A percentile compares a stretch with the other conserved stretches of the same genome.
Conservation (phyloP, 2,797 vertebrate genomes). For the Ctenochaetus hawaiiensis region DNA sequence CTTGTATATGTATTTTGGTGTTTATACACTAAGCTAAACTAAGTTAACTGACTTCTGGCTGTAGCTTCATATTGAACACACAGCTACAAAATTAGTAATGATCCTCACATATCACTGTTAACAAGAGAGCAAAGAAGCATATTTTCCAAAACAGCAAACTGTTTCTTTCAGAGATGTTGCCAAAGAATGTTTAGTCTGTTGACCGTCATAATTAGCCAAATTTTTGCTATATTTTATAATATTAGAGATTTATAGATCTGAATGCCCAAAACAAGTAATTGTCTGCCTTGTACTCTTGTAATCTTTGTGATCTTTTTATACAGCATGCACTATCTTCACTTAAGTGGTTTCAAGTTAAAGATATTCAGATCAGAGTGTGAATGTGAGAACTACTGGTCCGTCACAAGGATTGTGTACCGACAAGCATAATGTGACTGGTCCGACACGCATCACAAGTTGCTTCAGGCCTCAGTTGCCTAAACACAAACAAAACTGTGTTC, state of each 20-base stretch:
- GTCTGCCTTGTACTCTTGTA: background rate
- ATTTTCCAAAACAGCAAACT: background rate
- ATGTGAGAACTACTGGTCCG: background rate
- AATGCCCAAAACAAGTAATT: background rate
- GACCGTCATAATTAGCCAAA: too few species aligned
- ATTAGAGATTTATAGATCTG: background rate
- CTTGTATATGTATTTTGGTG: background rate
- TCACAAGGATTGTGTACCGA: background rate
- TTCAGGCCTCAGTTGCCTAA: constrained; percentile 11
- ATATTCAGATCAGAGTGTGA: background rate
- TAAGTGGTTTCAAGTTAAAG: constrained; percentile 1
- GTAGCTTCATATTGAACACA: background rate
- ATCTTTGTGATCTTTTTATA: background rate
- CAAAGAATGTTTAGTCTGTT: background rate
- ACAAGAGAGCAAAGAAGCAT: background rate
- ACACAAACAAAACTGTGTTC: constrained; percentile 18
- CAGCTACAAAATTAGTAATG: background rate
- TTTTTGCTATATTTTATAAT: background rate
- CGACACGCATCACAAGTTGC: constrained; percentile 28
- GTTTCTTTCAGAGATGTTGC: background rate
- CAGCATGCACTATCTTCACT: background rate
- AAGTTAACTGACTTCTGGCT: background rate
- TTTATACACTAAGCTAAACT: background rate
- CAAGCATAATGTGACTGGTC: background rate
- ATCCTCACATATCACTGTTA: background rate